Base-by-base conservation (phyloP, 1,140 invertebrate species). In the Zophobas atratus region DNA sequence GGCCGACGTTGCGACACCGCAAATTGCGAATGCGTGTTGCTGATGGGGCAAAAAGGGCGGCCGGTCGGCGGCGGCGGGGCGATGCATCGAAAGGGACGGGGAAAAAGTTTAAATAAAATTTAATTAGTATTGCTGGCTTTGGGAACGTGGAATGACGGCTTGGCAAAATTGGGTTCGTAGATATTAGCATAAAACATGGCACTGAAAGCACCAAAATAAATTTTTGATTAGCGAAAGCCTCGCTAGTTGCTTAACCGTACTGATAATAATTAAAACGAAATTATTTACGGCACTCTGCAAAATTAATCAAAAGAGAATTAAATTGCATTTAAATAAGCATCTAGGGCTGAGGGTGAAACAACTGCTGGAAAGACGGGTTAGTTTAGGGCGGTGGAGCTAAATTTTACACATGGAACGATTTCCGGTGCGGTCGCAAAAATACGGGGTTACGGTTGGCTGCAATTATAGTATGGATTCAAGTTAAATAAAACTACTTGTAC, bases 251-350 rank as follows among this genome's bases (percentile, higher is more conserved):
- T 20, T 20, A 5, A 51, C 20, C n/a, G 8, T 39, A 67, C 60
- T 32, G 60, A 67, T 39, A 67, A 43, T 67, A 43, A 67, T 67
- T 67, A 67, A 67, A 67, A 67, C 60, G 38, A 67, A 67, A 67
- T 67, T 67, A 67, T 67, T 41, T 67, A 67, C 33, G 33, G 60
- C 60, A 41, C 33, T 67, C 41, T 67, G 38, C 60, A 67, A 67
- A 67, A 43, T 43, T 67, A 67, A 67, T 67, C 35, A 6, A 43
- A n/a, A 67, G 3, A 6, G 39, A 67, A 67, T 67, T 67, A 43
- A 67, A 67, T 67, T 67, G 41, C 60, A 43, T 67, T 67, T 67
- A 67, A 32, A 39, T 67, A 67, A 67, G 43, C 39, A 46, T 67
- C 36, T 36, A 8, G 60, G 33, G 20, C 20, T 20, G 20, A 20